Evolutionary conservation across 2,888 invertebrate species (phyloP).

Genomic region (Pasiphila rectangulata): DNA sequence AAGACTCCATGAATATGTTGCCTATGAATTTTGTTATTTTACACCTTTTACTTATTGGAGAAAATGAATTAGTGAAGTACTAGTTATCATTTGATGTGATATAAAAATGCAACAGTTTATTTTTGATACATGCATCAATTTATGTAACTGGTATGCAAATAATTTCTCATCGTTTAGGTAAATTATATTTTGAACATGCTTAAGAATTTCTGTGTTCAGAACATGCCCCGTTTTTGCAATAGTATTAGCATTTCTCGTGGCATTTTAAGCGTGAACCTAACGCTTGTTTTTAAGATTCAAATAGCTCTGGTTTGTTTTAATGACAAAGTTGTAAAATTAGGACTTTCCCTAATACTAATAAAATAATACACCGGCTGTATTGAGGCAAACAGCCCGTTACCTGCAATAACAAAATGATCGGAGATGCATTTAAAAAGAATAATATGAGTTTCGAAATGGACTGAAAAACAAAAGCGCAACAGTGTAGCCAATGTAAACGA

Average conservation of each 20-base stretch:
- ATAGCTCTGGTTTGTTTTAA: no score
- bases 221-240: no score
- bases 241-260: no score
- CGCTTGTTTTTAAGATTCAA: no score
- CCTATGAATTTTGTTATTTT: conserved; percentile 1
- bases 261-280: no score
- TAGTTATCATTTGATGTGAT: background rate
- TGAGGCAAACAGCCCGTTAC: conserved; percentile 34
- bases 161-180: background rate
- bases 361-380: conserved; percentile 23
- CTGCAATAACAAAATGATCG: conserved; percentile 36
- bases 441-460: conserved; percentile 22
- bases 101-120: background rate
- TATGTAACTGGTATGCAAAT: background rate
- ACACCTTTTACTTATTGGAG: background rate
- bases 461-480: conserved; percentile 32
- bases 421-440: conserved; percentile 26
- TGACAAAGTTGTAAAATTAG: no score
- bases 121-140: conserved; percentile 8
- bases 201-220: no score
- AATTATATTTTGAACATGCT: no score
- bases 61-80: background rate
- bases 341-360: conserved; percentile 1
- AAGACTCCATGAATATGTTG: background rate
- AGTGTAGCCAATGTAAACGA: conserved; percentile 40